Conservation (phyloP, 2,888 invertebrate genomes). For the Drosophila neonasuta region DNA sequence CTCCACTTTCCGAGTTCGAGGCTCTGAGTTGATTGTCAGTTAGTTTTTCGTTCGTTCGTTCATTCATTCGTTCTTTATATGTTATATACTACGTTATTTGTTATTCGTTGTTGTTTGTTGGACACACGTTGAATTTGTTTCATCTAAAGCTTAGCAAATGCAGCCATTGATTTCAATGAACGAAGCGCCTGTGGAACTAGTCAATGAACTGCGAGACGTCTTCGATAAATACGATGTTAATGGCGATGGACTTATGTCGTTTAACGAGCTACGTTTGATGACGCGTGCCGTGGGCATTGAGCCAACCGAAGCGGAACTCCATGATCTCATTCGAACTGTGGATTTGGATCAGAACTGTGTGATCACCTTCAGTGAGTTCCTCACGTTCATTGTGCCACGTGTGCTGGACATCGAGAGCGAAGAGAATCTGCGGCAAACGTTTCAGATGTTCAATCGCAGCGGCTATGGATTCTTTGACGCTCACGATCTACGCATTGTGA, state of each 20-base stretch:
- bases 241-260: conserved; percentile 98
- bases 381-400: conserved; percentile 99
- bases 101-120: conserved; percentile 16
- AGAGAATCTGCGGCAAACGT: conserved; percentile 91
- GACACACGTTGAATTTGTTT: conserved; percentile 1
- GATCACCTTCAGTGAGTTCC: conserved; percentile 98
- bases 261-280: conserved; percentile 98
- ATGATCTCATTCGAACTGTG: conserved; percentile 99
- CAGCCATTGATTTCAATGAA: conserved; percentile 2
- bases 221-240: conserved; percentile 99
- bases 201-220: conserved; percentile 99
- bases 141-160: neutral
- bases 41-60: conserved; percentile 22
- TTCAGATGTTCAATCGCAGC: conserved; percentile 92
- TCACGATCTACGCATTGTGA: conserved; percentile 97
- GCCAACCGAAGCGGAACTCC: conserved; percentile 99
- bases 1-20: conserved; percentile 43
- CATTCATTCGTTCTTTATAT: neutral
- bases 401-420: conserved; percentile 99
- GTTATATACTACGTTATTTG: conserved; percentile 2
- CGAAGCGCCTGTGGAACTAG: conserved; percentile 92
- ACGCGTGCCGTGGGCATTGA: conserved; percentile 98
- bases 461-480: conserved; percentile 98
- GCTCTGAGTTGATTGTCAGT: conserved; percentile 62
- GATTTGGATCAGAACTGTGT: conserved; percentile 88